Evolutionary conservation across 1,140 invertebrate genomes (phyloP).

Genomic region (Chrysomallon squamiferum): DNA sequence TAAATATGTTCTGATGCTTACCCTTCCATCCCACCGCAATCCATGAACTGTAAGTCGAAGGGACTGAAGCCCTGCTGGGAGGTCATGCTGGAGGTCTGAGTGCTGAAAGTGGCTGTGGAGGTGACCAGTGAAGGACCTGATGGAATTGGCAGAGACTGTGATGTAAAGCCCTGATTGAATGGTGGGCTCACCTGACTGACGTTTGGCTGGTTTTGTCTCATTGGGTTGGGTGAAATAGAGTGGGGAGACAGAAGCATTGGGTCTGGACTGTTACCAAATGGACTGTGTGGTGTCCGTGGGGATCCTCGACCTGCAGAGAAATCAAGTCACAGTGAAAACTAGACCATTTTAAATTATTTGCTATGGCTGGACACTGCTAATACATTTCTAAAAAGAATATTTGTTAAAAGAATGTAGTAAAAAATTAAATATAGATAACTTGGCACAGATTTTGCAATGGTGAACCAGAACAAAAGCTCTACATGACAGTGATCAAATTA

Average conservation of each 20-base stretch:
- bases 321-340: not conserved
- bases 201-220: conserved; percentile 66
- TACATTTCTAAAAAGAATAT: too few relatives aligned
- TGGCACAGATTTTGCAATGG: too few relatives aligned
- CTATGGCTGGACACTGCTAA: too few relatives aligned
- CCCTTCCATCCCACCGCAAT: conserved; percentile 6
- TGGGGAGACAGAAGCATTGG: conserved; percentile 73
- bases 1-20: too few relatives aligned
- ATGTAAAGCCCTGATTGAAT: conserved; percentile 29
- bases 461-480: too few relatives aligned
- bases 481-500: too few relatives aligned
- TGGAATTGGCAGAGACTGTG: conserved; percentile 5
- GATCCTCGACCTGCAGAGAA: conserved; percentile 44
- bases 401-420: too few relatives aligned
- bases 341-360: too few relatives aligned
- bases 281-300: conserved; percentile 50
- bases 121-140: conserved; percentile 6
- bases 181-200: conserved; percentile 46
- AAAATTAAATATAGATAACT: too few relatives aligned
- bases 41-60: conserved; percentile 34
- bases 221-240: conserved; percentile 42
- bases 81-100: not conserved
- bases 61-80: conserved; percentile 20
- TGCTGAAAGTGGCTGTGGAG: conserved; percentile 11
- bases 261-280: conserved; percentile 53